Conservation (phyloP, 1,140 invertebrate species). For the Bradynema listronoti region DNA sequence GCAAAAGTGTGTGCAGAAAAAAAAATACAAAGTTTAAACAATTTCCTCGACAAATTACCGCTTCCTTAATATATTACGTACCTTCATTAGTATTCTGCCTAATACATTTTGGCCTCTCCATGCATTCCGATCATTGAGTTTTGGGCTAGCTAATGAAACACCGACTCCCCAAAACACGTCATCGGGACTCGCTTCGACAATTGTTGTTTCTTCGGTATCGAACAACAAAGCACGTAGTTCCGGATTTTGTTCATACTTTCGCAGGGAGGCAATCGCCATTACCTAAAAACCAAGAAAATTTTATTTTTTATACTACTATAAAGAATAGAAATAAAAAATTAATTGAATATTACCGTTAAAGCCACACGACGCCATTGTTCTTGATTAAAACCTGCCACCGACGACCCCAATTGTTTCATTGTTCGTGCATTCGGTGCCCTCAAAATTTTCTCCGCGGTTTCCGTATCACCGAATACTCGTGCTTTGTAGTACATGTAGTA, state of each 20-base stretch:
- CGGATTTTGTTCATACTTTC: slow-evolving; percentile 6
- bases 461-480: slow-evolving; percentile 1
- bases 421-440: not conserved
- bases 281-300: slow-evolving; percentile 1
- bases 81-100: too few relatives aligned
- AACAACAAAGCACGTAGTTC: slow-evolving; percentile 1
- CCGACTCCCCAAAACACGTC: too few relatives aligned
- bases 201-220: not conserved
- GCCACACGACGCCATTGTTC: not conserved
- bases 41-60: too few relatives aligned
- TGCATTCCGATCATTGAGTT: too few relatives aligned
- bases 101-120: too few relatives aligned
- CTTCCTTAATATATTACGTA: too few relatives aligned
- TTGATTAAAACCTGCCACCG: slow-evolving; percentile 1
- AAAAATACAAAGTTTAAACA: too few relatives aligned
- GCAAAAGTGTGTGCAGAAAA: too few relatives aligned
- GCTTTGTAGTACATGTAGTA: slow-evolving; percentile 8
- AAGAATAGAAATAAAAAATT: not conserved
- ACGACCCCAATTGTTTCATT: slow-evolving; percentile 1
- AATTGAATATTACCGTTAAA: slow-evolving; percentile 1
- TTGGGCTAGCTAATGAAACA: too few relatives aligned
- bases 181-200: not conserved
- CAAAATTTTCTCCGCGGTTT: not conserved
- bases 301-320: not conserved
- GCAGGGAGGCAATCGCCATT: slow-evolving; percentile 5